phyloP scores from a whole-genome alignment of 2,797 vertebrate species.

The Acanthurus lineatus region DNA sequence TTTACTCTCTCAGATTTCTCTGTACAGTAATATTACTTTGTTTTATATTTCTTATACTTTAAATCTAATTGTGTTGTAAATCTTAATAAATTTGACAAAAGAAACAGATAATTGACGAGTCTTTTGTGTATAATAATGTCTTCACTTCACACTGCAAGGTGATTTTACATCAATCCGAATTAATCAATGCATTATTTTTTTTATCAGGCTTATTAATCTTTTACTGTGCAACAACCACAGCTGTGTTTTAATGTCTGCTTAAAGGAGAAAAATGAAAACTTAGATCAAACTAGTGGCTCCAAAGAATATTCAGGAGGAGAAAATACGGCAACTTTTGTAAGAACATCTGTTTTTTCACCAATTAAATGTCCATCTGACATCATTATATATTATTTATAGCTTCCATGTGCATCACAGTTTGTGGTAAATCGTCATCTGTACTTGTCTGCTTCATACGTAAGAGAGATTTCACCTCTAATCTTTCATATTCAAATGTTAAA shows the following conservation, averaged over 20 bases:
- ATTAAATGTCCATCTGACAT: not conserved
- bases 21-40: constrained; percentile 11
- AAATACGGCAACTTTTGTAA: not conserved
- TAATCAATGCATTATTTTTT: not conserved
- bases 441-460: not conserved
- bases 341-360: not conserved
- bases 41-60: not conserved
- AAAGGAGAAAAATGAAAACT: not conserved
- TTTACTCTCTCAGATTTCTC: not conserved
- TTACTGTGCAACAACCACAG: not conserved
- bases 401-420: not conserved
- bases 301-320: not conserved
- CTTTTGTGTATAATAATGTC: not conserved
- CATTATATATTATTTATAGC: not conserved
- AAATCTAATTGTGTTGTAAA: constrained; percentile 15
- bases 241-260: not conserved
- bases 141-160: not conserved
- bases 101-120: not conserved
- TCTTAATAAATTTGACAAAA: constrained; percentile 18
- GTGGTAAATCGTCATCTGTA: too few relatives aligned
- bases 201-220: not conserved
- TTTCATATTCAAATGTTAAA: not conserved
- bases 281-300: not conserved
- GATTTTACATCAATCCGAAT: not conserved
- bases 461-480: not conserved